These are phyloP conservation scores for Leptinotarsa juncta DNA, from an alignment of 2,888 invertebrate genomes.

Conservation along the genomic window DNA sequence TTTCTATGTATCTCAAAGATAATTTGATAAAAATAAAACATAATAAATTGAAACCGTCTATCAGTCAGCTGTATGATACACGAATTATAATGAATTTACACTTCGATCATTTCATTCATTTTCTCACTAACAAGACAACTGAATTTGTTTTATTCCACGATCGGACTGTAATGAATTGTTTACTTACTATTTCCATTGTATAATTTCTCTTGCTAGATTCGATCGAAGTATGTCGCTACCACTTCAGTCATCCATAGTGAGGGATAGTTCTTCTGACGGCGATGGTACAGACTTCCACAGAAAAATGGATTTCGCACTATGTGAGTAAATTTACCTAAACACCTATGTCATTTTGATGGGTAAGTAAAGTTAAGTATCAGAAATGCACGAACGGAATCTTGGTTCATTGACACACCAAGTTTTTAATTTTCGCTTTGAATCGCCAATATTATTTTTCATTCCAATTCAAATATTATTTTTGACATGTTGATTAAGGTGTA, in stretches of 20 bases:
- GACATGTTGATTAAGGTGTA: not conserved
- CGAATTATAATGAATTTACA: too few species aligned
- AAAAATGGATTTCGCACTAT: conserved; percentile 87
- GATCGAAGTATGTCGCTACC: conserved; percentile 80
- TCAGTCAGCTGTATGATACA: not conserved
- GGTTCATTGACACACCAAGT: conserved; percentile 39
- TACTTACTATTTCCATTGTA: too few species aligned
- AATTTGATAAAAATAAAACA: not conserved
- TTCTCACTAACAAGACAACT: too few species aligned
- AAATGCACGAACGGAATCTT: conserved; percentile 44
- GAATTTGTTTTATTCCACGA: too few species aligned
- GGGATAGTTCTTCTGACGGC: conserved; percentile 67
- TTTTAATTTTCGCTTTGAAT: conserved; percentile 50
- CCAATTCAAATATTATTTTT: not conserved
- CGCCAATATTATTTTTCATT: conserved; percentile 35
- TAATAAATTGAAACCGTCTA: not conserved
- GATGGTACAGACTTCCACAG: conserved; percentile 67
- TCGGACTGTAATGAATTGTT: too few species aligned
- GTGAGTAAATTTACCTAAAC: conserved; percentile 71
- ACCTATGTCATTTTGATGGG: conserved; percentile 44
- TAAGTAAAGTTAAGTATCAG: conserved; percentile 43
- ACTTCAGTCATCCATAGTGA: conserved; percentile 67
- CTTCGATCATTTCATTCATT: too few species aligned
- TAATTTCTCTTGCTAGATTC: conserved; percentile 68
- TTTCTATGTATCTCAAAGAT: not conserved